Evolutionary conservation across 2,888 invertebrate genomes (phyloP).

Genomic region (Eustalomyia histrio): DNA sequence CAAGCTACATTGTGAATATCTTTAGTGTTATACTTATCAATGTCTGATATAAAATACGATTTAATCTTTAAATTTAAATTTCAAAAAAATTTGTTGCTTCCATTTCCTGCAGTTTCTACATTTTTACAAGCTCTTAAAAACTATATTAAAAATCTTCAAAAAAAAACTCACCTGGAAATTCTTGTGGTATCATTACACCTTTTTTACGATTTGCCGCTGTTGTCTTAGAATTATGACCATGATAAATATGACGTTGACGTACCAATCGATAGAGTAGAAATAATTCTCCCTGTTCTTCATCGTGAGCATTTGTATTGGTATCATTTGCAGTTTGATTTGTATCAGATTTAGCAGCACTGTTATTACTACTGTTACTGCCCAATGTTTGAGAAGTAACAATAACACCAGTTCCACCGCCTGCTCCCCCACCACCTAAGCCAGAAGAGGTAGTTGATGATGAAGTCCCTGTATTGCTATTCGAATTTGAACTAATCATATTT

Average conservation of each 20-base stretch:
- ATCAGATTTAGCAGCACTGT: constrained; percentile 52
- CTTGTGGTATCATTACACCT: constrained; percentile 79
- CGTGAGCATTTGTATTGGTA: constrained; percentile 39
- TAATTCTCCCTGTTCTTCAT: constrained; percentile 72
- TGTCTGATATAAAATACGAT: too few species aligned
- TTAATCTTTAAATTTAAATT: too few species aligned
- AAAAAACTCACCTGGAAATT: constrained; percentile 78
- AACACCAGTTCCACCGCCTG: constrained; percentile 22
- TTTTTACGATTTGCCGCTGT: constrained; percentile 77
- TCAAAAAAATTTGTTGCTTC: too few species aligned
- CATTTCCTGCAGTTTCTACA: too few species aligned
- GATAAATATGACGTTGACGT: constrained; percentile 77
- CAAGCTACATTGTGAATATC: too few species aligned
- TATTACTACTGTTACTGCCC: constrained; percentile 56
- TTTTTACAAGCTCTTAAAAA: too few species aligned
- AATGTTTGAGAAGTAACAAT: constrained; percentile 46
- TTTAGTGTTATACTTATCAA: too few species aligned
- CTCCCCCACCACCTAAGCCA: constrained; percentile 50
- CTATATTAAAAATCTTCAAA: too few species aligned
- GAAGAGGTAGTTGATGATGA: constrained; percentile 65
- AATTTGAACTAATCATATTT: constrained; percentile 53
- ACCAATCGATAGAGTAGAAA: constrained; percentile 78
- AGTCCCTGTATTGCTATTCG: constrained; percentile 63
- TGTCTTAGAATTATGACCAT: constrained; percentile 78
- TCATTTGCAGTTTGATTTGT: constrained; percentile 13